Base-by-base conservation (phyloP, 2,888 invertebrate species). In the Meliscaeva auricollis region DNA sequence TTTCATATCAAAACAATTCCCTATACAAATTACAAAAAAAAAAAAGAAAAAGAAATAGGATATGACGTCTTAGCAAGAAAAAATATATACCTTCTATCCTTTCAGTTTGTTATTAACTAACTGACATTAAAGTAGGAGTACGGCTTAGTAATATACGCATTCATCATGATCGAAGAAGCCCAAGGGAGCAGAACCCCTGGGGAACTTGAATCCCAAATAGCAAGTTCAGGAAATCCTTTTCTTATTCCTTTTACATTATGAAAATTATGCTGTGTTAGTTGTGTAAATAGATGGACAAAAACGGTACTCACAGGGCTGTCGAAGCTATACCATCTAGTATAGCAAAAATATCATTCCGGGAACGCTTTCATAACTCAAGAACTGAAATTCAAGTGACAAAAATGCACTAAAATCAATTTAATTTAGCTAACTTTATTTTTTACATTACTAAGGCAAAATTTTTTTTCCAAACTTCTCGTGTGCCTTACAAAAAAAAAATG, bases 181-280 rank as follows among this genome's bases (percentile, higher is more conserved):
- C 46, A 3, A 11, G 17, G 46, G 64, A 46, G 7, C 1, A 60
- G 2, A 9, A 60, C 7, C 26, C 7, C 26, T n/a, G 26, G n/a
- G 17, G 38, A 80, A 54, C 46, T 54, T 1, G 20, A 62, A 38
- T 62, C 75, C 48, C 69, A 75, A 76, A 56, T 58, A 62, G 64
- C 41, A 70, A 22, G 62, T 64, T 64, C 62, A 41, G 66, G 68
- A 77, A 62, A 68, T 77, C 41, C 68, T 60, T 48, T 48, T 30
- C 60, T 60, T 60, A 41, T 54, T 68, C 60, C 46, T n/a, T 48
- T 26, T 60, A 52, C 77, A 73, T 82, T 82, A 73, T 26, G 38
- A 48, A 77, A 82, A 82, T 82, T 72, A 35, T 20, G n/a, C 52
- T 44, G 26, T 26, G 48, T 15, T 70, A 44, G 9, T 26, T 38